Evolutionary conservation across 2,888 invertebrate species (phyloP).

Genomic region (Dilophus febrilis): DNA sequence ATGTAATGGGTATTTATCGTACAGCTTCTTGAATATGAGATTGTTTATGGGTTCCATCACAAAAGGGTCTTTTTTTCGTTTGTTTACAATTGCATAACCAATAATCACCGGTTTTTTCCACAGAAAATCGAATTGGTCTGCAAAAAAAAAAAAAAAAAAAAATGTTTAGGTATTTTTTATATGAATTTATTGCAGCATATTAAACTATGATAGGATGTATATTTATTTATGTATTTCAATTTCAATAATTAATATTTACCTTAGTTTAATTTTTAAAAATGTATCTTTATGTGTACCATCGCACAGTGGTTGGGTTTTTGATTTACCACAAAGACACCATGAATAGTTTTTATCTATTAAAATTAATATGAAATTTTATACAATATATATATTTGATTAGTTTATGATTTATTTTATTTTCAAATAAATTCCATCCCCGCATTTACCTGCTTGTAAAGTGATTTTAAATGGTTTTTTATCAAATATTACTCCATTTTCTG

Average conservation of each 20-base stretch:
- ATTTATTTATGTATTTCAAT: slow-evolving; percentile 5
- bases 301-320: slow-evolving; percentile 84
- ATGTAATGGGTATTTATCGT: slow-evolving; percentile 16
- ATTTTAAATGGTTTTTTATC: slow-evolving; percentile 82
- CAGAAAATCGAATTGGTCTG: slow-evolving; percentile 67
- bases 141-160: slow-evolving; percentile 14
- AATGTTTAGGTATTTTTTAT: no score
- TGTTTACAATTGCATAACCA: slow-evolving; percentile 99
- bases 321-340: slow-evolving; percentile 92
- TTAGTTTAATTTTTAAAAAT: slow-evolving; percentile 53
- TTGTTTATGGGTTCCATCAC: slow-evolving; percentile 85
- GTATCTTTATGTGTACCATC: slow-evolving; percentile 76
- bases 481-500: slow-evolving; percentile 57
- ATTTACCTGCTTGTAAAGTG: slow-evolving; percentile 43
- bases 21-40: slow-evolving; percentile 44
- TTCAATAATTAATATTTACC: slow-evolving; percentile 27
- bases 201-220: background rate
- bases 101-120: slow-evolving; percentile 76
- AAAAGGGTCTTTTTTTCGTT: slow-evolving; percentile 82
- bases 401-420: background rate
- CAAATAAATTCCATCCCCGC: slow-evolving; percentile 9
- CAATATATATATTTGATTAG: background rate
- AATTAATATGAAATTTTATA: background rate
- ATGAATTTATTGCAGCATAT: no score
- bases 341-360: slow-evolving; percentile 49